phyloP scores from a whole-genome alignment of 2,888 invertebrate genomes.

The Heliconius erato region DNA sequence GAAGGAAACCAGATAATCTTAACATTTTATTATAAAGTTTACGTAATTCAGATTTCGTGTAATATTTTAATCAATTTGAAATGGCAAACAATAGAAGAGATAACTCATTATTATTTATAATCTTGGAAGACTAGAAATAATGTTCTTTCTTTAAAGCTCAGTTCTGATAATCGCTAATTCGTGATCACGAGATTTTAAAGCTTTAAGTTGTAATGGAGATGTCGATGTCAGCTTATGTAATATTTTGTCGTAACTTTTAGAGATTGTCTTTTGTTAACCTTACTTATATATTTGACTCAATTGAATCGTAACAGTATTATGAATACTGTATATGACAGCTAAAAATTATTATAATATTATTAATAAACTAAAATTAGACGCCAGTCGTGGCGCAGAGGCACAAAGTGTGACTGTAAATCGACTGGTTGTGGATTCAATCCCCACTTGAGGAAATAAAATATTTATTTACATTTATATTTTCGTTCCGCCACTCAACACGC shows the following conservation, averaged over 20 bases:
- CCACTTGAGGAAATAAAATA: too few relatives aligned
- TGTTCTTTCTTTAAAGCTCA: conserved; percentile 17
- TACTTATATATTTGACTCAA: background rate
- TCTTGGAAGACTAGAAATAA: background rate
- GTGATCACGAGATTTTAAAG: conserved; percentile 27
- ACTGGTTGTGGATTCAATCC: too few relatives aligned
- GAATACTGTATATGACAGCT: background rate
- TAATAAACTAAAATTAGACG: background rate
- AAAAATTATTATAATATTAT: background rate
- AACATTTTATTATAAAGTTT: background rate
- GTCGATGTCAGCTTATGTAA: conserved; percentile 24
- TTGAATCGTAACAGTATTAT: conserved; percentile 14
- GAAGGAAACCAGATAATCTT: background rate
- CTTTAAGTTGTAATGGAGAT: background rate
- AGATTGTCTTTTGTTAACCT: conserved; percentile 17
- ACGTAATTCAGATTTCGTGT: background rate
- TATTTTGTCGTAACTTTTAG: conserved; percentile 3
- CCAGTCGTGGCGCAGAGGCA: too few relatives aligned
- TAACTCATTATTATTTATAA: background rate
- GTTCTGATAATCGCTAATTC: conserved; percentile 4
- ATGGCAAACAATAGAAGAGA: background rate
- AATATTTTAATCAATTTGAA: too few relatives aligned
- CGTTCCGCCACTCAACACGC: too few relatives aligned
- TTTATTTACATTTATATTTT: too few relatives aligned
- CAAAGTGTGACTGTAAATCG: too few relatives aligned